Base-by-base conservation (phyloP, 2,888 invertebrate genomes). In the Andrena minutula region DNA sequence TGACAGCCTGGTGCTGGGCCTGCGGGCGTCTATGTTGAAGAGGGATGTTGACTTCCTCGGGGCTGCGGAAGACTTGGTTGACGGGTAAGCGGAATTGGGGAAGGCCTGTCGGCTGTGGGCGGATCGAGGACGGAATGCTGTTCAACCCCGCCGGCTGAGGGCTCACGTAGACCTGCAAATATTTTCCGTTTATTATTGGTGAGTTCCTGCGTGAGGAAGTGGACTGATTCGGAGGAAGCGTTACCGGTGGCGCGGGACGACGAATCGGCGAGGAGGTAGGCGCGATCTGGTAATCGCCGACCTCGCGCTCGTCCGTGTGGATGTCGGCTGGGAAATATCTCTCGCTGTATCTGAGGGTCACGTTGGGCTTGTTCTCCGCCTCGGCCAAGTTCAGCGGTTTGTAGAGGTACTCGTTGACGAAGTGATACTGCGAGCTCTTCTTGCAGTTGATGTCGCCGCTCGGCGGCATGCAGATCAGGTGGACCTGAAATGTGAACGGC, bases 401-500 rank as follows among this genome's bases (percentile, higher is more conserved):
- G 95, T 98, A 98, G 30, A 98, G 95, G 94, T 98, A 98, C 86
- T 98, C 98, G 94, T 98, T 98, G 87, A 98, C 98, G 92, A 98
- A 98, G 93, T 98, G 98, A 93, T 97, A 98, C 92, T 98, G 97
- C 7, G 97, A 96, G 0, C 98, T 98, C 93, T 97, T 97, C 90
- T 97, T 96, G 94, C 98, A 98, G 91, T 97, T 98, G 94, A 97
- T 98, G 91, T 98, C 98, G 78, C 96, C 96, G 32, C 97, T 97
- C 4, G 98, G 98, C 3, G 98, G 98, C 97, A 98, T 98, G 94
- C 98, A 98, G 93, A 98, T 98, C 83, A 98, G 94, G 92, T 98
- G 98, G 16, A 98, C 98, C 96, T 98, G 95, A 7, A 76, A 83
- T 5, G 47, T 12, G 32, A 32, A 66, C n/a, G 10, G 20, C 30